Conservation (phyloP, 2,113 vertebrate species). For the Pycnonotus jocosus region DNA sequence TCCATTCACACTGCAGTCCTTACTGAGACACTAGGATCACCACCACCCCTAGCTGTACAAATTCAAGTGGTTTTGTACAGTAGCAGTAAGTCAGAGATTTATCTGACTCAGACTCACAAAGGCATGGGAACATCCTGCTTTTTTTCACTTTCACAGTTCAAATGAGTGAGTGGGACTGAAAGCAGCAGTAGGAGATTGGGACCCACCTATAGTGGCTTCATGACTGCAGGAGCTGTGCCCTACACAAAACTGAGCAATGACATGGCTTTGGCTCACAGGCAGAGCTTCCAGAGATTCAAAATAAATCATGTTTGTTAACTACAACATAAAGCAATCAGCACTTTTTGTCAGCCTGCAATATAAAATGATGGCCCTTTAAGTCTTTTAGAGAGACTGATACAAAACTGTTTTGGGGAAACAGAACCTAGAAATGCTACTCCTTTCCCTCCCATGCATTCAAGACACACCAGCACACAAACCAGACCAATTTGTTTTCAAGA, state of each 20-base stretch:
- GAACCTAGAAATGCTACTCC: neutral
- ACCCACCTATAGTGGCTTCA: fast-evolving
- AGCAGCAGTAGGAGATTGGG: fast-evolving
- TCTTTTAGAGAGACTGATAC: neutral
- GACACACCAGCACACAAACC: neutral
- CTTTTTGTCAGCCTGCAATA: neutral
- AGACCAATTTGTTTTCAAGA: neutral
- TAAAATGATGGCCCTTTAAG: neutral
- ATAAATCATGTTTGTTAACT: neutral
- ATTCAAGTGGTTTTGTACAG: neutral
- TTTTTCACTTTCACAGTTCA: neutral
- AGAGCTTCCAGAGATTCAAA: neutral
- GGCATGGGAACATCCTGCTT: neutral
- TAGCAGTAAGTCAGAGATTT: neutral
- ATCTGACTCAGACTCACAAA: neutral
- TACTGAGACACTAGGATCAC: neutral
- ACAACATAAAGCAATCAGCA: neutral
- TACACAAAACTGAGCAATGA: neutral
- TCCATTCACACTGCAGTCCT: neutral
- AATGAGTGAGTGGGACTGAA: neutral
- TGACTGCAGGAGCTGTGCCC: neutral
- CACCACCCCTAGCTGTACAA: neutral
- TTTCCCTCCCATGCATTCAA: neutral
- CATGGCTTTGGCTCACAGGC: neutral
- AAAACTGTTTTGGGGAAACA: neutral